Conservation (phyloP, 2,113 vertebrate genomes). For the Tragelaphus imberbis region DNA sequence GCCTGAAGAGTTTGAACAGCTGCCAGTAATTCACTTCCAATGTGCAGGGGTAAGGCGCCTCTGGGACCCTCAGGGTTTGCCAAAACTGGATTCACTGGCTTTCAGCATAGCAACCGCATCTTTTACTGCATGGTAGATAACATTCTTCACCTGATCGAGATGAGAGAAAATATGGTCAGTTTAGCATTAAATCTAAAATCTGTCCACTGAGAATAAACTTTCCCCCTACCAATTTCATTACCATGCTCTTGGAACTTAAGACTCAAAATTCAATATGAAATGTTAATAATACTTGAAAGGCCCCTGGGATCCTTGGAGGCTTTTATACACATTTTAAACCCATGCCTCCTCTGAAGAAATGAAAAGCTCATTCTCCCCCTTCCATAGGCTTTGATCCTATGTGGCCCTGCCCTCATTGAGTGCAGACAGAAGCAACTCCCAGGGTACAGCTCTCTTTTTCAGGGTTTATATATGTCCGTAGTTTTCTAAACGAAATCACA, state of each 20-base stretch:
- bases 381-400: not conserved
- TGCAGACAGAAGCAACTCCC: not conserved
- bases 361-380: not conserved
- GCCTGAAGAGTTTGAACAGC: constrained; percentile 80
- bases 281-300: not conserved
- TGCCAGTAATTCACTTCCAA: constrained; percentile 75
- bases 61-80: constrained; percentile 73
- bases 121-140: constrained; percentile 87
- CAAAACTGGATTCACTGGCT: constrained; percentile 79
- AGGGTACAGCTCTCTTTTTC: not conserved
- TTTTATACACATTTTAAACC: not conserved
- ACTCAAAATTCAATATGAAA: not conserved
- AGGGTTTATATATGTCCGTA: not conserved
- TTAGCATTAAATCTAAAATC: not conserved
- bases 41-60: constrained; percentile 42
- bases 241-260: not conserved
- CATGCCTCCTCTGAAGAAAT: not conserved
- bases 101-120: constrained; percentile 84
- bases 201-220: not conserved
- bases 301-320: not conserved
- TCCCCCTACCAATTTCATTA: not conserved
- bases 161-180: not conserved
- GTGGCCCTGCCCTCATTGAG: not conserved
- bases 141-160: constrained; percentile 82
- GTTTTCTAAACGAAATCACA: constrained; percentile 7